phyloP scores from a whole-genome alignment of 2,113 vertebrate genomes.

The Menura novaehollandiae region DNA sequence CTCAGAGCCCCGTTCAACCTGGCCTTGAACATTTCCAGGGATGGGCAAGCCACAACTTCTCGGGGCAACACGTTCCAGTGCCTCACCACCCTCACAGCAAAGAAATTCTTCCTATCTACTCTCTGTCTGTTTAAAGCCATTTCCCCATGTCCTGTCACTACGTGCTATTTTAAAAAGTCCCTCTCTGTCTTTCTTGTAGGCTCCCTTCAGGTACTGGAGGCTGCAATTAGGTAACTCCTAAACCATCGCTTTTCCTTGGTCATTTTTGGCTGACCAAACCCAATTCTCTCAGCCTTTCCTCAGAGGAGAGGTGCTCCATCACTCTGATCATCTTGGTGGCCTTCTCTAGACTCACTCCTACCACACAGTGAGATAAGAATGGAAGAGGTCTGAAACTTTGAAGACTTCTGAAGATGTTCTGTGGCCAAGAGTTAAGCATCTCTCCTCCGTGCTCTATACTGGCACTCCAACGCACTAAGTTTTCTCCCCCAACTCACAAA shows the following conservation, averaged over 20 bases:
- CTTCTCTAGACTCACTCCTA: background rate
- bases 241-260: background rate
- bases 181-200: background rate
- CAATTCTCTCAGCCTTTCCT: background rate
- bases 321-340: background rate
- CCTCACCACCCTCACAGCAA: background rate
- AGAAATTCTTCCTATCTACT: background rate
- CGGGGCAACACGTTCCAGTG: background rate
- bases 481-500: background rate
- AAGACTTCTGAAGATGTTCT: background rate
- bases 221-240: background rate
- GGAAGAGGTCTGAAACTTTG: background rate
- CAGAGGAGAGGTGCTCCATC: background rate
- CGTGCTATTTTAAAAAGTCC: background rate
- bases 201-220: background rate
- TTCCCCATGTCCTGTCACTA: background rate
- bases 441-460: background rate
- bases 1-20: background rate
- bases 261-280: background rate
- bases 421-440: background rate
- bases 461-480: background rate
- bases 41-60: background rate
- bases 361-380: background rate
- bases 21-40: background rate
- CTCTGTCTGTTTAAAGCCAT: background rate